Conservation (phyloP, 2,113 vertebrate species). For the Nesogale talazaci region DNA sequence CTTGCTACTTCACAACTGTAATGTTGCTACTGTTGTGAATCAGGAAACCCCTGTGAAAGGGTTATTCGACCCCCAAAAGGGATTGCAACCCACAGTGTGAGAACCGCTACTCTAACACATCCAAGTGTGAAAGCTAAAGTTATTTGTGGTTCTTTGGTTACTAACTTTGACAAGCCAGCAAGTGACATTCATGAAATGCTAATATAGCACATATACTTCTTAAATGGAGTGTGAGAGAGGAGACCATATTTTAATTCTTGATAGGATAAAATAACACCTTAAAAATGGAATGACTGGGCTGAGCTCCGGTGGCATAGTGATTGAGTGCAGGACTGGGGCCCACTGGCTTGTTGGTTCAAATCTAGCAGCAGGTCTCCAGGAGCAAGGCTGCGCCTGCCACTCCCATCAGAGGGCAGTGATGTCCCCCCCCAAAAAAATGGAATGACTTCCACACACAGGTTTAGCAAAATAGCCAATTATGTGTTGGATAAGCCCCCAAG, state of each 20-base stretch:
- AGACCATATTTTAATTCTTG: constrained; percentile 35
- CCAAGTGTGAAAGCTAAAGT: constrained; percentile 39
- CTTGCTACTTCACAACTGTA: too few species aligned
- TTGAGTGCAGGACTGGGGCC: too few species aligned
- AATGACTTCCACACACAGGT: not conserved
- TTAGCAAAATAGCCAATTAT: not conserved
- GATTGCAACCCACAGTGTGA: too few species aligned
- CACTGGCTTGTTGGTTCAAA: too few species aligned
- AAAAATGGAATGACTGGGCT: constrained; percentile 9
- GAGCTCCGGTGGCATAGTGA: too few species aligned
- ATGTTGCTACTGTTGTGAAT: too few species aligned
- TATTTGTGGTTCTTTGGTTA: constrained; percentile 37
- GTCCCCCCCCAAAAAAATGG: too few species aligned
- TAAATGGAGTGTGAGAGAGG: constrained; percentile 31
- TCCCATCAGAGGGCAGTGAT: too few species aligned
- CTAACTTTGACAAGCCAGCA: constrained; percentile 27
- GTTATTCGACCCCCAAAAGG: too few species aligned
- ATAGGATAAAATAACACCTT: constrained; percentile 53
- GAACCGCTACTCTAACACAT: not conserved
- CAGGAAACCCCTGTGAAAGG: too few species aligned
- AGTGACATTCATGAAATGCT: constrained; percentile 51
- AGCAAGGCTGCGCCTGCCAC: too few species aligned
- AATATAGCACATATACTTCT: constrained; percentile 21
- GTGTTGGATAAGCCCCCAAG: not conserved
- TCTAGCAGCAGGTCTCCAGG: too few species aligned